phyloP scores from a whole-genome alignment of 2,888 invertebrate species.

The Barypeithes pellucidus region DNA sequence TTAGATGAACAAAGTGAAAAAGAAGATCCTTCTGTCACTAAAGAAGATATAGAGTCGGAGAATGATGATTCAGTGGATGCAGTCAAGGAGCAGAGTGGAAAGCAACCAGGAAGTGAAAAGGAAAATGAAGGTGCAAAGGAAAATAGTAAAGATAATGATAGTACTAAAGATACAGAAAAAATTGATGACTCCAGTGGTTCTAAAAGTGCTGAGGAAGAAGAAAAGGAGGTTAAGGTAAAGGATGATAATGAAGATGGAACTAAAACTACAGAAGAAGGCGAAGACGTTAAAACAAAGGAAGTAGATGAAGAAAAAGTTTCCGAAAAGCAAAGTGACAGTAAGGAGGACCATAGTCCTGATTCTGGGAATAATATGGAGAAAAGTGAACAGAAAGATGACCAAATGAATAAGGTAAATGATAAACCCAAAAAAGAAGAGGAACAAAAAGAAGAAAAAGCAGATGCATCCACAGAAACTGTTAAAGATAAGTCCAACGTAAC shows the following conservation, averaged over 20 bases:
- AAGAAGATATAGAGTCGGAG: slow-evolving; percentile 5
- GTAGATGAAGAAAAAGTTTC: neutral
- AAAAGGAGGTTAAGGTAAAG: slow-evolving; percentile 25
- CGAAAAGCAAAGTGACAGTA: slow-evolving; percentile 4
- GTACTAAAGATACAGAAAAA: slow-evolving; percentile 47
- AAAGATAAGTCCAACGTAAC: neutral
- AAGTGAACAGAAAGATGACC: neutral
- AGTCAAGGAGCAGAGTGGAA: neutral
- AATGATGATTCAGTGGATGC: neutral
- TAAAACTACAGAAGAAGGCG: slow-evolving; percentile 4
- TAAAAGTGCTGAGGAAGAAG: slow-evolving; percentile 19
- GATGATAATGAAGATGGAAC: slow-evolving; percentile 1
- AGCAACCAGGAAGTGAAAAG: slow-evolving; percentile 21
- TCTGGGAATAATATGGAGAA: neutral
- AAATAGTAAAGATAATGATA: slow-evolving; percentile 51
- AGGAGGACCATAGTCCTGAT: neutral
- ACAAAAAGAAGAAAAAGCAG: neutral
- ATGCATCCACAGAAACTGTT: neutral
- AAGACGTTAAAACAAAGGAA: slow-evolving; percentile 9
- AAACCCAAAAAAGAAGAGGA: neutral
- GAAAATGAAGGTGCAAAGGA: slow-evolving; percentile 30
- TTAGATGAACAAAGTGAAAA: slow-evolving; percentile 13
- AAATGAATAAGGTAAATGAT: neutral
- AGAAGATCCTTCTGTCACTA: slow-evolving; percentile 4
- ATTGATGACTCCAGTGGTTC: slow-evolving; percentile 14